phyloP scores from a whole-genome alignment of 2,113 vertebrate species.

The Ovibos moschatus region DNA sequence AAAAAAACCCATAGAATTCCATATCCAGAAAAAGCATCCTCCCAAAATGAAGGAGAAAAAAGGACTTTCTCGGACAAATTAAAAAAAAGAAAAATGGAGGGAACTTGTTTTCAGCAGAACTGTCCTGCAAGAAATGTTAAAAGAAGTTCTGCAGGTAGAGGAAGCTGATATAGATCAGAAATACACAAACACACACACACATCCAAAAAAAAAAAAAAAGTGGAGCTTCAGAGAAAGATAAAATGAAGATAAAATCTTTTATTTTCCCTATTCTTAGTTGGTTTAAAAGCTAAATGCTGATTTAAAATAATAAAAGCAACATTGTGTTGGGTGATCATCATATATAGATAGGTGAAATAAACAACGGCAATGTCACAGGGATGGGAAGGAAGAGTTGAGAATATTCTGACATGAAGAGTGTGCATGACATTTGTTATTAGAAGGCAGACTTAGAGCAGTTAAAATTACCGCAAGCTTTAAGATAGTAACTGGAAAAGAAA shows the following conservation, averaged over 20 bases:
- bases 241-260: neutral
- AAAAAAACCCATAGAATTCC: neutral
- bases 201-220: neutral
- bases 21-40: neutral
- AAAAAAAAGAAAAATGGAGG: neutral
- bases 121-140: neutral
- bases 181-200: neutral
- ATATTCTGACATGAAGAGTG: neutral
- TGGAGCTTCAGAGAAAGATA: neutral
- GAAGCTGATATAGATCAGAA: neutral
- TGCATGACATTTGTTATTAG: accelerated
- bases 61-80: neutral
- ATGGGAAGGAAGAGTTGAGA: neutral
- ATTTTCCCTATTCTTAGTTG: neutral
- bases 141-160: neutral
- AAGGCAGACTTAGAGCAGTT: neutral
- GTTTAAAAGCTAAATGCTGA: neutral
- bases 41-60: neutral
- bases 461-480: neutral
- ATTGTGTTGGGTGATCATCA: neutral
- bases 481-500: neutral
- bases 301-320: neutral
- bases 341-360: neutral
- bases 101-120: neutral
- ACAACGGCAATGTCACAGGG: neutral